These are phyloP conservation scores for Parazoanthus darwini DNA, from an alignment of 92 coral and sea anemone species.

Conservation along the genomic window DNA sequence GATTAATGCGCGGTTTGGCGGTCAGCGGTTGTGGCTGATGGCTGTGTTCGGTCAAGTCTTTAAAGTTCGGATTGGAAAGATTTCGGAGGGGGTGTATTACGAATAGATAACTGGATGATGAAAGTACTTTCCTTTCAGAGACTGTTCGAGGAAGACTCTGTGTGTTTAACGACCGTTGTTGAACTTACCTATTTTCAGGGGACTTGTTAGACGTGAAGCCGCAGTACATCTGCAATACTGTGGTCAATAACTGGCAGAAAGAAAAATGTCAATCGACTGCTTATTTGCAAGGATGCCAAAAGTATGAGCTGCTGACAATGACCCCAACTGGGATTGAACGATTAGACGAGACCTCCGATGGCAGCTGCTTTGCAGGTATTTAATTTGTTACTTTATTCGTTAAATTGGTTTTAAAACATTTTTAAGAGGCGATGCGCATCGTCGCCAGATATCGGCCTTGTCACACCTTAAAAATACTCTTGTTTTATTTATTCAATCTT, in stretches of 20 bases:
- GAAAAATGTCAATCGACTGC: slow-evolving; percentile 3
- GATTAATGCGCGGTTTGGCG: too few relatives aligned
- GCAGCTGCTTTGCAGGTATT: slow-evolving; percentile 44
- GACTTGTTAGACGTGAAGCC: slow-evolving; percentile 57
- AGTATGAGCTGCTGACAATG: slow-evolving; percentile 54
- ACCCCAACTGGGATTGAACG: slow-evolving; percentile 63
- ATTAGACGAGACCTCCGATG: slow-evolving; percentile 48
- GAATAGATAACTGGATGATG: too few relatives aligned
- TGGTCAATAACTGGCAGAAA: slow-evolving; percentile 61
- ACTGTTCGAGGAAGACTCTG: too few relatives aligned
- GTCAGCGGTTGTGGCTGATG: too few relatives aligned
- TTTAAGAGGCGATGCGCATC: neutral
- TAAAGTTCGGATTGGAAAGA: too few relatives aligned
- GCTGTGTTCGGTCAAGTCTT: too few relatives aligned
- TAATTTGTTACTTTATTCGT: neutral
- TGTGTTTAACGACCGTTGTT: neutral
- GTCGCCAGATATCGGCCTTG: too few relatives aligned
- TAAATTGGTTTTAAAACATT: neutral
- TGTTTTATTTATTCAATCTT: too few relatives aligned
- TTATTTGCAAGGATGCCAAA: neutral
- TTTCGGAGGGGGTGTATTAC: too few relatives aligned
- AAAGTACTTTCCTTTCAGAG: too few relatives aligned
- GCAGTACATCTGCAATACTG: slow-evolving; percentile 61
- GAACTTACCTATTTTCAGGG: slow-evolving; percentile 9
- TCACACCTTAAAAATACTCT: too few relatives aligned